Conservation (phyloP, 1,140 invertebrate species). For the Pemphigus obesinymphae region DNA sequence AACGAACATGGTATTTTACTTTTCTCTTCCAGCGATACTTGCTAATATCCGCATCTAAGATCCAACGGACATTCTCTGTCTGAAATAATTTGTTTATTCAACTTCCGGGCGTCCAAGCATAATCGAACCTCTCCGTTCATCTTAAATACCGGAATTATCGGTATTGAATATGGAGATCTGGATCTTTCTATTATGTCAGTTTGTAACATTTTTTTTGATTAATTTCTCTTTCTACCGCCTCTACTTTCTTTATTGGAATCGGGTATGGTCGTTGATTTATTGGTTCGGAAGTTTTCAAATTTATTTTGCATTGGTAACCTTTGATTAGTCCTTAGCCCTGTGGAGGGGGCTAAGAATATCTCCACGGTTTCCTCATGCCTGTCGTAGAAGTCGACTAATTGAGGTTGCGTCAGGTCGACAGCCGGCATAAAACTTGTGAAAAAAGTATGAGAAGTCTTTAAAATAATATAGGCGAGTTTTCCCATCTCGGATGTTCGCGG, state of each 20-base stretch:
- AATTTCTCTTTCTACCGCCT: neutral
- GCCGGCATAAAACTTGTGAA: too few species aligned
- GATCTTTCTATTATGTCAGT: neutral
- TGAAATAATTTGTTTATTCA: neutral
- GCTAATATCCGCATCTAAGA: neutral
- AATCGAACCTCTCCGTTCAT: neutral
- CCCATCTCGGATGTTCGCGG: too few species aligned
- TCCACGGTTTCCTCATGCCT: too few species aligned
- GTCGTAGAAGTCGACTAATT: too few species aligned
- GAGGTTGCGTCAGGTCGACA: too few species aligned
- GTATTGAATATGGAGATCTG: neutral
- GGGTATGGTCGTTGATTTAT: neutral
- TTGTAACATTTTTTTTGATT: neutral
- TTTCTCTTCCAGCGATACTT: neutral
- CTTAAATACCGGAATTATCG: neutral
- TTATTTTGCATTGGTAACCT: neutral
- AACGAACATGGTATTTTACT: neutral
- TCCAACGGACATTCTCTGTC: neutral
- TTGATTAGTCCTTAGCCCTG: too few species aligned
- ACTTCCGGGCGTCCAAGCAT: neutral
- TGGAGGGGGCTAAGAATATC: too few species aligned
- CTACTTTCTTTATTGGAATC: neutral
- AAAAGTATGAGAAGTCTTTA: too few species aligned
- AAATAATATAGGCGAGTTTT: too few species aligned
- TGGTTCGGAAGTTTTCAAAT: neutral